Evolutionary conservation across 2,888 invertebrate species (phyloP).

Genomic region (Electrophaes corylata): DNA sequence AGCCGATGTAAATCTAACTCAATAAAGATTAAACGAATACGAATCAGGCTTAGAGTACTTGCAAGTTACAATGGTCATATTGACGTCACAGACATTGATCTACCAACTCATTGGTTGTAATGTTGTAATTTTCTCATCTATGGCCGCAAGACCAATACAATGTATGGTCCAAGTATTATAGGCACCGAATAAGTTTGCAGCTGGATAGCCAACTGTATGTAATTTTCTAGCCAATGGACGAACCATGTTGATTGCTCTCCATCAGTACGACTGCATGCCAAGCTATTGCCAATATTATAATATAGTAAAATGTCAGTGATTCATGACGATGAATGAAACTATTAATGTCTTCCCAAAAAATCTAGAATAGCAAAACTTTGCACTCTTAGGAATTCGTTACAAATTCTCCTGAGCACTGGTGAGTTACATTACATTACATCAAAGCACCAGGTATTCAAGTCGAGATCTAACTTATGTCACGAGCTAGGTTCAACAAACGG

Average conservation of each 20-base stretch:
- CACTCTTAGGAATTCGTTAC: constrained; percentile 1
- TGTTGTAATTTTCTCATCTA: constrained; percentile 50
- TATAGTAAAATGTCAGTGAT: constrained; percentile 3
- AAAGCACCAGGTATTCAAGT: constrained; percentile 27
- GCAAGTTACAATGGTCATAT: constrained; percentile 37
- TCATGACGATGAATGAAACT: constrained; percentile 4
- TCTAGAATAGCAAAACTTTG: neutral
- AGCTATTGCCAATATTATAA: neutral
- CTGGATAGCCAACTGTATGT: neutral
- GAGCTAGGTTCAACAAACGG: constrained; percentile 50
- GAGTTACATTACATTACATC: constrained; percentile 30
- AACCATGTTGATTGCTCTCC: neutral
- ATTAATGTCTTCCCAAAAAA: neutral
- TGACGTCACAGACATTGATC: constrained; percentile 61
- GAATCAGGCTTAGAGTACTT: constrained; percentile 39
- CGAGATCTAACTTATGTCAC: constrained; percentile 37
- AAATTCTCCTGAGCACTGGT: constrained; percentile 16
- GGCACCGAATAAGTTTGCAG: neutral
- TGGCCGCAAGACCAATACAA: constrained; percentile 25
- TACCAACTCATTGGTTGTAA: constrained; percentile 48
- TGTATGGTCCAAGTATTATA: neutral
- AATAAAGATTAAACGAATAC: constrained; percentile 16
- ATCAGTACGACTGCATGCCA: neutral
- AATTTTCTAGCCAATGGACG: neutral
- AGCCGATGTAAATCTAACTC: constrained; percentile 7